phyloP scores from a whole-genome alignment of 2,797 vertebrate species.

The Semotilus atromaculatus region DNA sequence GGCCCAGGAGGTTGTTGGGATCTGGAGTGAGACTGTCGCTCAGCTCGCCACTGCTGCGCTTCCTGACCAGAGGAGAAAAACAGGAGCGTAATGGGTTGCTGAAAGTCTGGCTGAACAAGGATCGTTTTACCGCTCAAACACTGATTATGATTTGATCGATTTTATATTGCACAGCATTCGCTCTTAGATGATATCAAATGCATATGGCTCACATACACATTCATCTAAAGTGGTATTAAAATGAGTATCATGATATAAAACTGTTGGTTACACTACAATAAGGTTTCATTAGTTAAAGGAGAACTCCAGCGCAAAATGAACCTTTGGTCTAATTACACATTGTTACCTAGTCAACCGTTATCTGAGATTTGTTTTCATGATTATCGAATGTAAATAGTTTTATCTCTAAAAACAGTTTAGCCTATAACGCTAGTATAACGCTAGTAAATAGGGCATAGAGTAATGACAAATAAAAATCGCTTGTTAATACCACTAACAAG shows the following conservation, averaged over 20 bases:
- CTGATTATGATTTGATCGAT: background rate
- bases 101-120: background rate
- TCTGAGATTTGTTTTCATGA: too few relatives aligned
- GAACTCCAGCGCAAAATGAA: too few relatives aligned
- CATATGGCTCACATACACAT: background rate
- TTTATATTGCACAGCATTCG: background rate
- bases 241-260: background rate
- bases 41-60: constrained; percentile 84
- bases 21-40: constrained; percentile 79
- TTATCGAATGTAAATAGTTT: too few relatives aligned
- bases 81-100: background rate
- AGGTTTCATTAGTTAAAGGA: too few relatives aligned
- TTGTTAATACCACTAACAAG: too few relatives aligned
- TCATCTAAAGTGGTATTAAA: background rate
- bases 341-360: too few relatives aligned
- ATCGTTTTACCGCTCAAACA: background rate
- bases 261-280: too few relatives aligned
- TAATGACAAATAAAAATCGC: too few relatives aligned
- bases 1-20: constrained; percentile 81
- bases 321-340: too few relatives aligned
- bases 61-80: constrained; percentile 67
- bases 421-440: too few relatives aligned
- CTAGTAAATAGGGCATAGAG: too few relatives aligned
- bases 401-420: too few relatives aligned
- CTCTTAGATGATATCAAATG: background rate